Evolutionary conservation across 1,140 invertebrate species (phyloP), one percentile per base, ranked within the genome.

Genomic region (Nixonia krombeini): DNA sequence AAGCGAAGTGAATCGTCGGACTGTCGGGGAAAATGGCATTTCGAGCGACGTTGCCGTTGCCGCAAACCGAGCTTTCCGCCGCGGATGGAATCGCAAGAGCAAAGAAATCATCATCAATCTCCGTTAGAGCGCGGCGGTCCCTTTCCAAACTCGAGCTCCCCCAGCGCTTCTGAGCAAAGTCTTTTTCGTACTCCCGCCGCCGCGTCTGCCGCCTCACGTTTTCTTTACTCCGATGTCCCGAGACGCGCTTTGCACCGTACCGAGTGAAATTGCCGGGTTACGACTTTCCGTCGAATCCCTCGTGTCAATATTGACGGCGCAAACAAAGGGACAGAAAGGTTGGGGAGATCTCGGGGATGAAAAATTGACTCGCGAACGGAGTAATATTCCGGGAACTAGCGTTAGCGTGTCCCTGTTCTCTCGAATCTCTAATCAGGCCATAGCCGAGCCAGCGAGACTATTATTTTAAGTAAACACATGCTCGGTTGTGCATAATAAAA

Each of bases 301-400:
- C 10, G 21, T 18, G 49, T 53, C 50, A 62, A 62, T 62, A 62
- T 62, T 62, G 44, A 52, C 29, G 21, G 6, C 38, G 25, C 18
- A 52, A 61, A 61, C 33, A 59, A 42, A 50, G 17, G n/a, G n/a
- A n/a, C n/a, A n/a, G n/a, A n/a, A n/a, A n/a, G n/a, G n/a, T n/a
- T n/a, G n/a, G n/a, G n/a, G n/a, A n/a, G n/a, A n/a, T n/a, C n/a
- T 5, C 31, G 8, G 13, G 13, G 8, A 33, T 12, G 31, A 33
- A 33, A 33, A 33, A 12, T 33, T 12, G 5, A 26, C 25, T 26
- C 25, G 4, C 9, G n/a, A n/a, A n/a, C 31, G 13, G 31, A 33
- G 13, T 33, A 33, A 33, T 33, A 33, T 33, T 33, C 25, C 25
- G n/a, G n/a, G n/a, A n/a, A n/a, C n/a, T n/a, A n/a, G n/a, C n/a